Conservation (phyloP, 2,797 vertebrate genomes). For the Rhabdomys pumilio region DNA sequence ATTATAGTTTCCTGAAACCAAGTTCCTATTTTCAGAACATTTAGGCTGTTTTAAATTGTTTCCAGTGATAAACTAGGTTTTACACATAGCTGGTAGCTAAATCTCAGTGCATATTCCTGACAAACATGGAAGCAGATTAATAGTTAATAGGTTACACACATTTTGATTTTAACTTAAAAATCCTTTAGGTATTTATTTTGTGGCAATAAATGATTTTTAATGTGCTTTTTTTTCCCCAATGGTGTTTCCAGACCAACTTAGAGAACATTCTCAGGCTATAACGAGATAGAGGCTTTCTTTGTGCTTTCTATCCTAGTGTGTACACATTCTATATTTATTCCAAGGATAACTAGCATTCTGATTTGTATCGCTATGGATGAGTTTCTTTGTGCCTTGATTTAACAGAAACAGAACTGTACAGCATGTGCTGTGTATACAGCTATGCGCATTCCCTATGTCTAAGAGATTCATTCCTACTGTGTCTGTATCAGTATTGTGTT, state of each 20-base stretch:
- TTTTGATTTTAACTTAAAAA: constrained; percentile 16
- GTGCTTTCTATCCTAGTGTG: not conserved
- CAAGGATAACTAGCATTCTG: not conserved
- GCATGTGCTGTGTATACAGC: not conserved
- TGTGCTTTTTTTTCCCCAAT: not conserved
- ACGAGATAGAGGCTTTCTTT: not conserved
- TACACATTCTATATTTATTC: not conserved
- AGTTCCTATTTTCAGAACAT: constrained; percentile 14
- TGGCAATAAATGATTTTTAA: not conserved
- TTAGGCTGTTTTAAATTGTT: not conserved
- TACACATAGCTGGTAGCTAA: not conserved
- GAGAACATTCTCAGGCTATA: not conserved
- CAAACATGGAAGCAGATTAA: constrained; percentile 34
- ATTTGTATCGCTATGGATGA: not conserved
- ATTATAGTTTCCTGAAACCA: constrained; percentile 11
- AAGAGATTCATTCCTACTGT: not conserved
- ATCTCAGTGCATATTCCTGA: constrained; percentile 12
- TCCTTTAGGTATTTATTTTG: not conserved
- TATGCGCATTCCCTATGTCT: not conserved
- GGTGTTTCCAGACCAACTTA: constrained; percentile 5
- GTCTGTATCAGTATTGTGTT: not conserved
- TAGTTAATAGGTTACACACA: not conserved
- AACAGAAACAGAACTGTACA: not conserved
- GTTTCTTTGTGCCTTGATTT: constrained; percentile 20
- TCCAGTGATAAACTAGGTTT: not conserved